Evolutionary conservation across 2,113 vertebrate genomes (phyloP), one percentile per base, ranked within the genome.

Genomic region (Hydrolagus affinis): DNA sequence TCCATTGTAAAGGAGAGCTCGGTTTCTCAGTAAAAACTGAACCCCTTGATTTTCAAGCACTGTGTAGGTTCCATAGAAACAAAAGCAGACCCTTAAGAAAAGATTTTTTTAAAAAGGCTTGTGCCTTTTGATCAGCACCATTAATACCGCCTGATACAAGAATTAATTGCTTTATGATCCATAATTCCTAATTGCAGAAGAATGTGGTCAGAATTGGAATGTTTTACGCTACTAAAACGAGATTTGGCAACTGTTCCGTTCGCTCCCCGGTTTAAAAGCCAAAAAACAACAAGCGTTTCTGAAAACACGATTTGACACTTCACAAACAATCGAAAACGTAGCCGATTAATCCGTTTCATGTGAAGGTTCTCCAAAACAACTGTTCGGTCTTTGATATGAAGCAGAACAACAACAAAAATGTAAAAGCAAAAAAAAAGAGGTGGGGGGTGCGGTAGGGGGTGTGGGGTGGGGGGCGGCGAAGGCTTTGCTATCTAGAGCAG

Each of bases 401-500:
- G 62, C 59, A 30, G 66, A 30, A 23, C 78, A 83, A 83, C 77
- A 30, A 66, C 25, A 72, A 59, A 66, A 83, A 83, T 59, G 6
- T 44, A 6, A 44, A 44, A 6, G 44, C 44, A 44, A 44, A 44
- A 44, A 44, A 32, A 60, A 83, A 62, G 78, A 83, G 62, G 77
- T 83, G 60, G 72, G 72, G 72, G n/a, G n/a, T n/a, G n/a, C n/a
- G 72, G 64, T 68, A 19, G 15, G 8, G 64, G 64, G 60, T 4
- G 60, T n/a, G 21, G 4, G 76, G 59, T n/a, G 62, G 17, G 78
- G 66, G 62, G 25, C n/a, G 28, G 78, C 25, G 66, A 77, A 83
- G 62, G 25, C 94, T 95, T 94, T 96, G 96, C 95, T 96, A 96
- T 96, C 96, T 98, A 98, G 96, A 98, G 97, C 97, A 97, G 97